Conservation (phyloP, 2,888 invertebrate species). For the Rotaria sp. region DNA sequence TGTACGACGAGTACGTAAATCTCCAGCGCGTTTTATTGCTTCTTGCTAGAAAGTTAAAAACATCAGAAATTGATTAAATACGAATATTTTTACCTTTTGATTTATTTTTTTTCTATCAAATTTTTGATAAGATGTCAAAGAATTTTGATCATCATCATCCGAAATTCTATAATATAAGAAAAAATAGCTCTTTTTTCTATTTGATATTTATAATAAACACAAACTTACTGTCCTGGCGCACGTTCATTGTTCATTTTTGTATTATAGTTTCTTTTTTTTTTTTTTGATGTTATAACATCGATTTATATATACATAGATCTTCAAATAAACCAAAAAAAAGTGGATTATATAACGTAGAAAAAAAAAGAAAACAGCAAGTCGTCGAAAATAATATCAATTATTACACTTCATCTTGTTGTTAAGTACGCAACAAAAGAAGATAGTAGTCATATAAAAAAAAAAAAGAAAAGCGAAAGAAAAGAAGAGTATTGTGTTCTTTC, state of each 20-base stretch:
- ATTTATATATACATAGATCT: neutral
- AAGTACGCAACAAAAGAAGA: neutral
- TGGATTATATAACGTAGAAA: neutral
- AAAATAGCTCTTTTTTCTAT: neutral
- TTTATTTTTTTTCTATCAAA: neutral
- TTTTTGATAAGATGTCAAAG: neutral
- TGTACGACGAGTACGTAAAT: neutral
- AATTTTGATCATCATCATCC: slow-evolving; percentile 21
- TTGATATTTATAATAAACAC: neutral
- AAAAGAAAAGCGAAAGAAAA: neutral
- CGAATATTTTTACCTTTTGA: neutral
- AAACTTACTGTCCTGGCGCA: neutral
- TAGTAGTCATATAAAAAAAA: neutral
- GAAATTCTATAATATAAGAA: neutral
- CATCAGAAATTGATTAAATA: neutral
- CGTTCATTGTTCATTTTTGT: neutral
- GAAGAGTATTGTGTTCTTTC: neutral
- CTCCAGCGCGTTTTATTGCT: neutral
- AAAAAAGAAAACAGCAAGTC: neutral
- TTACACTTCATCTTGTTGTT: neutral
- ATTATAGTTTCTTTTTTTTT: neutral
- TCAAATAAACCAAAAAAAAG: neutral
- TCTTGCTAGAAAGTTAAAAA: neutral
- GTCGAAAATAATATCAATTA: neutral
- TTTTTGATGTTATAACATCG: neutral